Evolutionary conservation across 1,140 invertebrate genomes (phyloP).

Genomic region (Leptonema lineaticorne): DNA sequence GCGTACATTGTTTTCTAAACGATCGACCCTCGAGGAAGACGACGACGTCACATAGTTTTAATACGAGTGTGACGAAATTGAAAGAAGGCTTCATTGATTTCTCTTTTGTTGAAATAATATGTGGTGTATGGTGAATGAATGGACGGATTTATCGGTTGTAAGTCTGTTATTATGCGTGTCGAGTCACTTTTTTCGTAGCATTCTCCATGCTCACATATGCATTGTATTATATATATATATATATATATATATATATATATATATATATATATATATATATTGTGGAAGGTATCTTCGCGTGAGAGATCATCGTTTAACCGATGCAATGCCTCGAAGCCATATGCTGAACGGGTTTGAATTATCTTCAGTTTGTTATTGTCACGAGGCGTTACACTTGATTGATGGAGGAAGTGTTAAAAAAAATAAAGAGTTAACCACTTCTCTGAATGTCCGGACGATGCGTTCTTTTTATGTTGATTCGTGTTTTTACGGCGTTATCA

Average conservation of each 20-base stretch:
- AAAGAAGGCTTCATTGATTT: too few relatives aligned
- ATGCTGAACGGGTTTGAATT: neutral
- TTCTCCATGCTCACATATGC: neutral
- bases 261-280: too few relatives aligned
- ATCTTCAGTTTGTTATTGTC: neutral
- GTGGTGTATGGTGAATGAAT: slow-evolving; percentile 2
- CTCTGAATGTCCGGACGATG: too few relatives aligned
- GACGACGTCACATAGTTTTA: too few relatives aligned
- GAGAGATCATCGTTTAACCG: neutral
- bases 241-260: too few relatives aligned
- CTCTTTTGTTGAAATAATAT: neutral
- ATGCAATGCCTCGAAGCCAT: neutral
- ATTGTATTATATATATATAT: too few relatives aligned
- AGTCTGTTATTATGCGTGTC: neutral
- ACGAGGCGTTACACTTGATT: neutral
- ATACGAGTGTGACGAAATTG: too few relatives aligned
- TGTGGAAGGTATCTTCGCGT: neutral
- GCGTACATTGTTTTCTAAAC: too few relatives aligned
- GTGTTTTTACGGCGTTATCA: too few relatives aligned
- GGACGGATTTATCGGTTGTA: slow-evolving; percentile 12
- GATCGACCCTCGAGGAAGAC: too few relatives aligned
- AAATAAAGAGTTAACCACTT: too few relatives aligned
- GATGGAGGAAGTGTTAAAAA: neutral
- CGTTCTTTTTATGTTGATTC: too few relatives aligned
- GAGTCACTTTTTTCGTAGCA: neutral